A percentile compares a stretch with the other conserved stretches of the same genome.
phyloP scores from a whole-genome alignment of 37 sponge, comb jelly and placozoan genomes.

The Ianthella basta region DNA sequence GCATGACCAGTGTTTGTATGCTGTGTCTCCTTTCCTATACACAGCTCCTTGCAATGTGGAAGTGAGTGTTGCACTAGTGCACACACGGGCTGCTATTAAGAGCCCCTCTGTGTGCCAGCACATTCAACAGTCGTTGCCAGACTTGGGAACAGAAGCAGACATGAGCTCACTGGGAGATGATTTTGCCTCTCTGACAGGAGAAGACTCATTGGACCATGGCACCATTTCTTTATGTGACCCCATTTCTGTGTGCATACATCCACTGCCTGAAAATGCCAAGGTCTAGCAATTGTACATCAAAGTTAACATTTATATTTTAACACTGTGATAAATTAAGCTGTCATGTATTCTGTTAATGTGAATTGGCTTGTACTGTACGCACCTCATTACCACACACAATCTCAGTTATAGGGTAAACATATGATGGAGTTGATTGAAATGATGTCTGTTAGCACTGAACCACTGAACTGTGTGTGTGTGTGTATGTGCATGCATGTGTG shows the following conservation, averaged over 20 bases:
- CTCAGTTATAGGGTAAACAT: too few species aligned
- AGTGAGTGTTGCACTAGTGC: slow-evolving; percentile 46
- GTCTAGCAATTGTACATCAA: too few species aligned
- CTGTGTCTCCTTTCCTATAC: neutral
- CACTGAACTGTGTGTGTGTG: too few species aligned
- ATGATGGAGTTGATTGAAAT: too few species aligned
- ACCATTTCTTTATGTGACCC: neutral
- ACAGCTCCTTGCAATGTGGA: slow-evolving; percentile 70
- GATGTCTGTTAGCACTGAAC: too few species aligned
- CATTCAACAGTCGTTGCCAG: neutral
- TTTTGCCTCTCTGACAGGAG: neutral
- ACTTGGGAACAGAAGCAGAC: neutral
- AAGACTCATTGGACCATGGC: neutral
- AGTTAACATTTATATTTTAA: too few species aligned
- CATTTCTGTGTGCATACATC: neutral
- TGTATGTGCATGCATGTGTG: too few species aligned
- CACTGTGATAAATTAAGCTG: too few species aligned
- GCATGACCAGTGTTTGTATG: neutral
- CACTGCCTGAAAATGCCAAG: neutral
- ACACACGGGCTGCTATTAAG: slow-evolving; percentile 30
- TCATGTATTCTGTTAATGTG: too few species aligned
- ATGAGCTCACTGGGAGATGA: neutral
- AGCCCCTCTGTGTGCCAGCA: slow-evolving; percentile 4
- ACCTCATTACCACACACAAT: too few species aligned
- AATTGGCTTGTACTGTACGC: too few species aligned